Conservation (phyloP, 1,140 invertebrate species). For the Bombus impatiens region DNA sequence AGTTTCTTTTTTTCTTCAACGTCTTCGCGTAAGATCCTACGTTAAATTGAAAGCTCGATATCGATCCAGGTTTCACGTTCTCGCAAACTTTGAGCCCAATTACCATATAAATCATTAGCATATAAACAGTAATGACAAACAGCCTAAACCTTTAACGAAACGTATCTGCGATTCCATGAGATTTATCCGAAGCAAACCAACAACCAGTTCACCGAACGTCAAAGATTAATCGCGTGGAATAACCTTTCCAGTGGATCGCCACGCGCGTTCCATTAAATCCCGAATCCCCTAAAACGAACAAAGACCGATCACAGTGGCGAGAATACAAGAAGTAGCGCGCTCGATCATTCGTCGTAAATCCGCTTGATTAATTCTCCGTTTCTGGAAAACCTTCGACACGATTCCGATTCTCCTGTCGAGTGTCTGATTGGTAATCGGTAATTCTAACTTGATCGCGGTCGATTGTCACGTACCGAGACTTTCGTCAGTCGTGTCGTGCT, state of each 20-base stretch:
- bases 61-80: too few species aligned
- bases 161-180: not conserved
- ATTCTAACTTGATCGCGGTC: constrained; percentile 39
- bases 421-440: too few species aligned
- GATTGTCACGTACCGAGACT: constrained; percentile 22
- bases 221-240: not conserved
- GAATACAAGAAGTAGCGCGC: not conserved
- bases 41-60: too few species aligned
- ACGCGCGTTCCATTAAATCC: not conserved
- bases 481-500: constrained; percentile 19
- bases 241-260: not conserved
- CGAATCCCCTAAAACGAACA: too few species aligned
- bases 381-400: not conserved
- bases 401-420: not conserved
- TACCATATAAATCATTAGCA: too few species aligned
- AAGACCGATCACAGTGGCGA: too few species aligned
- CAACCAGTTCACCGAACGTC: not conserved
- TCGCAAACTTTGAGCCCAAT: too few species aligned
- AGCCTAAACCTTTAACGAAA: not conserved
- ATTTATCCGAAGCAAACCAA: not conserved
- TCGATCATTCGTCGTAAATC: not conserved
- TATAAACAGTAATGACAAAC: too few species aligned
- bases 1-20: too few species aligned
- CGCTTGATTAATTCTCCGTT: not conserved
- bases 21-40: too few species aligned